Percentiles rank a stretch among this genome's conserved stretches.
phyloP scores from a whole-genome alignment of 2,888 invertebrate species.

The Seladonia tumulorum region DNA sequence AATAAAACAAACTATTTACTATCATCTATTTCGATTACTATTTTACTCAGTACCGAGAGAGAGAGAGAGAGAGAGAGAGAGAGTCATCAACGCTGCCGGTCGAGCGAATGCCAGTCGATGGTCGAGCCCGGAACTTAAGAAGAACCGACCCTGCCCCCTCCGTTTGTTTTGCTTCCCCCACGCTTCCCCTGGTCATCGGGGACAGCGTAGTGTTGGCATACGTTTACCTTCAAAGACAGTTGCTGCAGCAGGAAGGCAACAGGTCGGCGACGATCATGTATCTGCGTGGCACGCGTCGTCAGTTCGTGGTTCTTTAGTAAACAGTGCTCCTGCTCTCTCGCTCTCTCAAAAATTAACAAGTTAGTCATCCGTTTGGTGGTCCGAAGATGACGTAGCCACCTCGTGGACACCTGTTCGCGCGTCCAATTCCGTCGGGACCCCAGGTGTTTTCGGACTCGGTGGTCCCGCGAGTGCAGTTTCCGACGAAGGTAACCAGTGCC shows the following conservation, averaged over 20 bases:
- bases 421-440: background rate
- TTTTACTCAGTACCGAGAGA: no score
- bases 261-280: conserved; percentile 32
- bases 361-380: background rate
- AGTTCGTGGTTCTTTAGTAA: conserved; percentile 23
- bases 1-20: no score
- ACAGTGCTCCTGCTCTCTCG: background rate
- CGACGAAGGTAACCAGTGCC: background rate
- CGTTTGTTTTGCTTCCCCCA: conserved; percentile 47
- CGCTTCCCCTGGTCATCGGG: conserved; percentile 28
- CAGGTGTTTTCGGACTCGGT: background rate
- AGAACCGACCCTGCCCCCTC: conserved; percentile 50
- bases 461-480: conserved; percentile 18
- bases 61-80: no score
- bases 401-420: conserved; percentile 35
- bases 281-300: conserved; percentile 12
- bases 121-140: conserved; percentile 42
- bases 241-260: conserved; percentile 42
- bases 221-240: conserved; percentile 63
- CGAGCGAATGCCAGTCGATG: conserved; percentile 8
- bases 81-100: background rate
- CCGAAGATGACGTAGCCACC: conserved; percentile 1
- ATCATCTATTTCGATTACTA: no score
- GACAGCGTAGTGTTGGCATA: conserved; percentile 36
- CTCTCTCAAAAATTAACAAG: conserved; percentile 20